phyloP scores from a whole-genome alignment of 2,113 vertebrate genomes.

The Egretta garzetta region DNA sequence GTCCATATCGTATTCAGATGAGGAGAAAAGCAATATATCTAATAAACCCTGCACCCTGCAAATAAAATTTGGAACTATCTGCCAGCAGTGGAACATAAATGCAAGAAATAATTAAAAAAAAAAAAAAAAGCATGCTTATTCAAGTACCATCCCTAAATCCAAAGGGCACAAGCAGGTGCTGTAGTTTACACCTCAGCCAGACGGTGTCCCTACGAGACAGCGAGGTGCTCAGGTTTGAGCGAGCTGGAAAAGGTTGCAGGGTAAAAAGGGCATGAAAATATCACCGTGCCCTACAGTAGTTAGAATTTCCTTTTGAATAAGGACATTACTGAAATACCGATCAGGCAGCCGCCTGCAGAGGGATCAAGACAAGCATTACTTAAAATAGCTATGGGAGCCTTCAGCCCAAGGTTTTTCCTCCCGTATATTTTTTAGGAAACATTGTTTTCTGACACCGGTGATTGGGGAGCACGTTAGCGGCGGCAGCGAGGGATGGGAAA shows the following conservation, averaged over 20 bases:
- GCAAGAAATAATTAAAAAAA: neutral
- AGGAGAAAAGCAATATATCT: neutral
- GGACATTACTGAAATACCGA: slow-evolving; percentile 1
- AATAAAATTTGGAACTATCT: neutral
- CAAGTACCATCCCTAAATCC: neutral
- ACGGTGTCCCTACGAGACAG: slow-evolving; percentile 22
- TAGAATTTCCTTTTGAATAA: slow-evolving; percentile 21
- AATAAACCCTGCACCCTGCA: neutral
- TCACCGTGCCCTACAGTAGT: neutral
- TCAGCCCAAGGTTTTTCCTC: neutral
- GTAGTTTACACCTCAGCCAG: slow-evolving; percentile 44
- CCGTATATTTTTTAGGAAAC: neutral
- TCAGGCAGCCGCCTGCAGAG: neutral
- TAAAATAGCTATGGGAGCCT: neutral
- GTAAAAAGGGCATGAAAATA: slow-evolving; percentile 19
- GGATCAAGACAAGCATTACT: neutral
- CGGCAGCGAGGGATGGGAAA: neutral
- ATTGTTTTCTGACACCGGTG: neutral
- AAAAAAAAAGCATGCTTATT: neutral
- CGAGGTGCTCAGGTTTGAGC: neutral
- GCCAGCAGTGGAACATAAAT: neutral
- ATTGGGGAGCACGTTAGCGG: neutral
- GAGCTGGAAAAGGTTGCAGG: neutral
- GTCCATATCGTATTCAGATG: neutral
- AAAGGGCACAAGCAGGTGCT: neutral